phyloP scores from a whole-genome alignment of 1,140 invertebrate genomes.

The Drosophila prosaltans region DNA sequence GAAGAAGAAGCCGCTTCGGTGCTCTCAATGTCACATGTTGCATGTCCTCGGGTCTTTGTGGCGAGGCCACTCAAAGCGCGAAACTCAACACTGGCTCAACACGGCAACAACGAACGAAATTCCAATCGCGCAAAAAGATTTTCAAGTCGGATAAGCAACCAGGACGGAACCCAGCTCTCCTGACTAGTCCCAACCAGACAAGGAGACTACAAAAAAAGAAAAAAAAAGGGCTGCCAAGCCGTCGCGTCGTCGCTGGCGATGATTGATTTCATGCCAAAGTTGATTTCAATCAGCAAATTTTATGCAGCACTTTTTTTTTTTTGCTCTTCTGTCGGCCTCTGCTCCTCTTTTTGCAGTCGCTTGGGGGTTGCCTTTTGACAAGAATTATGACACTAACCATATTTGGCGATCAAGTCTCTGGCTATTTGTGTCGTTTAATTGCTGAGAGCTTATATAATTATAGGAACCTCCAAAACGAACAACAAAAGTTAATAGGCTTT shows the following conservation, averaged over 20 bases:
- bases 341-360: slow-evolving; percentile 39
- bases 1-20: not conserved
- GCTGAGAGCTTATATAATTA: slow-evolving; percentile 75
- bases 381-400: slow-evolving; percentile 81
- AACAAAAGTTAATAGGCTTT: slow-evolving; percentile 48
- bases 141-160: slow-evolving; percentile 64
- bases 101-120: slow-evolving; percentile 15
- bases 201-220: slow-evolving; percentile 17
- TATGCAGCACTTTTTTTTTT: slow-evolving; percentile 71
- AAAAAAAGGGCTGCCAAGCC: slow-evolving; percentile 22
- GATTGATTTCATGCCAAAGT: slow-evolving; percentile 83
- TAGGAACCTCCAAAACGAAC: slow-evolving; percentile 16
- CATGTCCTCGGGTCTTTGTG: slow-evolving; percentile 59
- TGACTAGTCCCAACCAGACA: slow-evolving; percentile 17
- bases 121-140: slow-evolving; percentile 66
- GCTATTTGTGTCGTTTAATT: slow-evolving; percentile 67
- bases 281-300: slow-evolving; percentile 82
- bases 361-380: slow-evolving; percentile 76
- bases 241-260: slow-evolving; percentile 66
- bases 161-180: slow-evolving; percentile 21
- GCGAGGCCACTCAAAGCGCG: slow-evolving; percentile 73
- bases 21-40: slow-evolving; percentile 80
- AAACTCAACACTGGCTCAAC: slow-evolving; percentile 69
- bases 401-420: slow-evolving; percentile 54
- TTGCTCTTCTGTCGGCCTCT: slow-evolving; percentile 16